Evolutionary conservation across 2,888 invertebrate genomes (phyloP), one percentile per base, ranked within the genome.

Genomic region (Zelleria hepariella): DNA sequence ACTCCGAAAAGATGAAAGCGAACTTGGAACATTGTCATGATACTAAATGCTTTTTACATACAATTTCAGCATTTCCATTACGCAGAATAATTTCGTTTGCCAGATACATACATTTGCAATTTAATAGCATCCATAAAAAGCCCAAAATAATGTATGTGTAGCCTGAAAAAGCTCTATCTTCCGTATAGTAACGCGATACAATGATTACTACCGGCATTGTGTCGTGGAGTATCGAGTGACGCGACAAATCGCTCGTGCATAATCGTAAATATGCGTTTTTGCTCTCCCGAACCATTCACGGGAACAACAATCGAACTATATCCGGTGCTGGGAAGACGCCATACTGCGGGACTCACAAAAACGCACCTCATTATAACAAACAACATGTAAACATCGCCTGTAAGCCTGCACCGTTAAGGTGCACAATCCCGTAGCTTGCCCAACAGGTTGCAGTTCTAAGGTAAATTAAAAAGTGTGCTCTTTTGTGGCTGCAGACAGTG

Each of bases 201-300:
- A 80, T 84, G 83, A 85, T 84, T 77, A 73, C 72, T 66, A 72
- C 69, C 70, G 71, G 73, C 76, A 60, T 75, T 71, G 72, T 69
- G 70, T 74, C 72, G 65, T 69, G 68, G 69, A 72, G 75, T 82
- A 86, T 88, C 86, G 72, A 76, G 73, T 88, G 82, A 80, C 86
- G 70, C 70, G 80, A 82, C 82, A 85, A 86, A 86, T 86, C 81
- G 82, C 76, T 85, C 80, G 84, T 86, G 80, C 78, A 86, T 86
- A 85, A 85, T 87, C 78, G 82, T 82, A 84, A 86, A 85, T 85
- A 77, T 69, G 69, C 71, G 82, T 85, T 83, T 63, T 86, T 80
- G 7, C 47, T 79, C 78, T 75, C 70, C 68, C 63, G 65, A 61
- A 51, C 79, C 74, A 78, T 84, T 82, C 77, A 78, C 67, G 64